A percentile compares a stretch with the other conserved stretches of the same genome.
These are phyloP conservation scores for Amphipyra tragopoginis DNA, from an alignment of 2,888 invertebrate species.

Conservation along the genomic window DNA sequence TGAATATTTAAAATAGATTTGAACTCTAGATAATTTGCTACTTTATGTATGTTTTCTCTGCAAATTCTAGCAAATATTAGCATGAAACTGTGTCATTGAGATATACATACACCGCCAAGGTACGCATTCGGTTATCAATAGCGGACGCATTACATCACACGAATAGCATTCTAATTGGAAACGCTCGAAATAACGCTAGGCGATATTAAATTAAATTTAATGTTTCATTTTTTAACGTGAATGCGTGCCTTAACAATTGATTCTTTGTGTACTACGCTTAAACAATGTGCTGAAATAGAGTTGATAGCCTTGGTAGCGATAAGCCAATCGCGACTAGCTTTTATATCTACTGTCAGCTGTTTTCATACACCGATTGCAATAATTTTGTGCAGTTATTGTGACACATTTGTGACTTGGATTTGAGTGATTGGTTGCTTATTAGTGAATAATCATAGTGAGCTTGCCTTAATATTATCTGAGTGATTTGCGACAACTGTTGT, in stretches of 20 bases:
- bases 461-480: slow-evolving; percentile 7
- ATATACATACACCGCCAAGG: slow-evolving; percentile 9
- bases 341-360: slow-evolving; percentile 48
- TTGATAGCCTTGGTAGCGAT: slow-evolving; percentile 36
- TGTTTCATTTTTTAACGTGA: slow-evolving; percentile 12
- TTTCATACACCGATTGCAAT: slow-evolving; percentile 30
- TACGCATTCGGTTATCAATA: slow-evolving; percentile 40
- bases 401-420: slow-evolving; percentile 8
- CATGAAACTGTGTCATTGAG: slow-evolving; percentile 22
- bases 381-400: slow-evolving; percentile 15
- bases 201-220: slow-evolving; percentile 7
- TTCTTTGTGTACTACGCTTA: slow-evolving; percentile 28
- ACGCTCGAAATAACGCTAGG: slow-evolving; percentile 31
- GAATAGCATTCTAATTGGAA: slow-evolving; percentile 22
- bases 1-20: slow-evolving; percentile 22
- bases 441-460: background rate
- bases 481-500: slow-evolving; percentile 28
- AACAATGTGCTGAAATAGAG: slow-evolving; percentile 41
- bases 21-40: slow-evolving; percentile 19
- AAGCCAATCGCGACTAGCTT: slow-evolving; percentile 42
- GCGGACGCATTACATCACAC: slow-evolving; percentile 22
- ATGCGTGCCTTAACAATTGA: slow-evolving; percentile 9
- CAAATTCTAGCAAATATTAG: slow-evolving; percentile 23
- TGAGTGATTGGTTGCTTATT: slow-evolving; percentile 1
- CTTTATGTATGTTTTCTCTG: slow-evolving; percentile 12